Conservation (phyloP, 2,113 vertebrate genomes). For the Bucco capensis region DNA sequence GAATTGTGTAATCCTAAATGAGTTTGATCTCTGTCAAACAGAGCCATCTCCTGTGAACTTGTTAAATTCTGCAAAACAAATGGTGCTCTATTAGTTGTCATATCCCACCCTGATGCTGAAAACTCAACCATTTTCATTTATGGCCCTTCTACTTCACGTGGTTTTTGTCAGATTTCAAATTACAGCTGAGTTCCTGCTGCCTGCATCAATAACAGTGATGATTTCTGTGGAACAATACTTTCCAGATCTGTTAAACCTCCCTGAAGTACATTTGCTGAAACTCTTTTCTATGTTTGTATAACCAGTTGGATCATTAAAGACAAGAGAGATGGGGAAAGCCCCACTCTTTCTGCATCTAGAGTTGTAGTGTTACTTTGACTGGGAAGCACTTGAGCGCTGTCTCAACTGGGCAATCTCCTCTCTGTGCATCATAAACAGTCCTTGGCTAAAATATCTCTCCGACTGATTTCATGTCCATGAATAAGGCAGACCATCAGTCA, state of each 20-base stretch:
- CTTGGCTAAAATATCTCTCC: neutral
- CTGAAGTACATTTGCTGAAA: neutral
- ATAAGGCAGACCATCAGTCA: neutral
- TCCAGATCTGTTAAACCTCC: neutral
- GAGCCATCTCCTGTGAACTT: neutral
- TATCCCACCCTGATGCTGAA: neutral
- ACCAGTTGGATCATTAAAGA: neutral
- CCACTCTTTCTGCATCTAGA: neutral
- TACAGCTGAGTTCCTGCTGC: neutral
- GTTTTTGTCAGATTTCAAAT: constrained; percentile 4
- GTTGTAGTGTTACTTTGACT: neutral
- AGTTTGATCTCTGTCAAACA: neutral
- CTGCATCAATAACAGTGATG: neutral
- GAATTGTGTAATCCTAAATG: neutral
- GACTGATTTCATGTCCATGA: neutral
- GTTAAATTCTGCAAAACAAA: neutral
- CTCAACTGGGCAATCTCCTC: neutral
- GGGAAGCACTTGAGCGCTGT: neutral
- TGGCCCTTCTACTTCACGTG: neutral
- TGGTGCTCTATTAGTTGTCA: neutral
- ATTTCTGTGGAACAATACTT: neutral
- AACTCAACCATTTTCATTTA: constrained; percentile 9
- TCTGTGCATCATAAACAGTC: neutral
- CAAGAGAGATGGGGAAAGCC: neutral
- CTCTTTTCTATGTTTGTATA: neutral